phyloP scores from a whole-genome alignment of 1,140 invertebrate genomes.

The Diuraphis noxia region DNA sequence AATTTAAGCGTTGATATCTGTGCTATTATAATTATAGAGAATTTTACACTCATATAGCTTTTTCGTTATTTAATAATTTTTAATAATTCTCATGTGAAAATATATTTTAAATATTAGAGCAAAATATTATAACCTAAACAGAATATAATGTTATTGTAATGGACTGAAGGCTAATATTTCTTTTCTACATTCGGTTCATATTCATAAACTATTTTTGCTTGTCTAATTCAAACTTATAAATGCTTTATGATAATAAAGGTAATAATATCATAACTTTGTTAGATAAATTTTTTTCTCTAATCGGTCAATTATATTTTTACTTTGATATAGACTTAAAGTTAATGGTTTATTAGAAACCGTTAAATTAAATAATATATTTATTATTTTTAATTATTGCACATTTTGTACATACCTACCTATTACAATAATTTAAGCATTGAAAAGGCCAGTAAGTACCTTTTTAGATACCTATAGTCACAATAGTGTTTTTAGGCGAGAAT shows the following conservation, averaged over 20 bases:
- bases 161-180: constrained; percentile 3
- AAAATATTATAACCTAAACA: background rate
- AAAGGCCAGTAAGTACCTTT: background rate
- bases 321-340: background rate
- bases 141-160: background rate
- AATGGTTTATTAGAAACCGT: background rate
- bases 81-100: background rate
- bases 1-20: background rate
- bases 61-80: background rate
- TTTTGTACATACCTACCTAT: background rate
- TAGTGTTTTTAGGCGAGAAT: background rate
- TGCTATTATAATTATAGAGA: background rate
- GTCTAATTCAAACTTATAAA: background rate
- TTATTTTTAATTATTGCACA: constrained; percentile 32
- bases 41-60: background rate
- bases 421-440: background rate
- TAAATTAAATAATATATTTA: background rate
- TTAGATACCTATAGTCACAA: background rate
- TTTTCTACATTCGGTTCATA: background rate
- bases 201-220: background rate
- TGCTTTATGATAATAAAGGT: constrained; percentile 2
- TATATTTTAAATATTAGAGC: constrained; percentile 12
- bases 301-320: background rate
- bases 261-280: background rate
- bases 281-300: background rate